Base-by-base conservation (phyloP, 2,113 vertebrate genomes). In the Rhabdomys dilectus region DNA sequence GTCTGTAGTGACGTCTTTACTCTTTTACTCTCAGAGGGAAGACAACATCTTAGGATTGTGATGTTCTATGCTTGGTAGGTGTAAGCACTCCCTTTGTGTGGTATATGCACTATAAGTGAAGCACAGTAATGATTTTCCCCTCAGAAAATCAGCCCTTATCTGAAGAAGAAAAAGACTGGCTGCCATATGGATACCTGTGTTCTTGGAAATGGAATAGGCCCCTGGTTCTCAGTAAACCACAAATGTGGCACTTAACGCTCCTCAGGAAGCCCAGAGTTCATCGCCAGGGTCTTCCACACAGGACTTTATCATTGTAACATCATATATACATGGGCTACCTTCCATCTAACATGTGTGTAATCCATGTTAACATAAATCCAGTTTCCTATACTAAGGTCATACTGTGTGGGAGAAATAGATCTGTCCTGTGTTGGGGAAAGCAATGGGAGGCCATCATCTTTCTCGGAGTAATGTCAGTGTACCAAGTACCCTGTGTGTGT, bases 71-170 rank as follows among this genome's bases (percentile, higher is more conserved):
- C 64, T 88, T 90, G 68, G 86, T 95, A 75, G 72, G 88, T 82
- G 0, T 36, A 94, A 94, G 89, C 90, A 95, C 88, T 51, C 45
- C 4, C 1, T 72, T 84, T 97, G 91, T 81, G 77, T 80, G 72
- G 80, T 87, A 36, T 85, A 89, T 85, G 45, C 91, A 88, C 91
- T 95, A 17, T 93, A 91, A 97, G 80, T 96, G 92, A 96, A 86
- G 39, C 91, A 48, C 17, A 89, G 51, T 94, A 77, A 92, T 97
- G 93, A 94, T 93, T 98, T 97, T 98, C 97, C 75, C 97, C 97
- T 96, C 94, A 84, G 98, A 96, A 80, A 88, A 88, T 60, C 89
- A 97, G 89, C 84, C 96, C 93, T 97, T 97, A 96, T 95, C 92
- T 93, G 58, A 51, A 36, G 16, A 17, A 13, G 8, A 7, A 0